phyloP scores from a whole-genome alignment of 2,797 vertebrate genomes.

The Darevskia mixta region DNA sequence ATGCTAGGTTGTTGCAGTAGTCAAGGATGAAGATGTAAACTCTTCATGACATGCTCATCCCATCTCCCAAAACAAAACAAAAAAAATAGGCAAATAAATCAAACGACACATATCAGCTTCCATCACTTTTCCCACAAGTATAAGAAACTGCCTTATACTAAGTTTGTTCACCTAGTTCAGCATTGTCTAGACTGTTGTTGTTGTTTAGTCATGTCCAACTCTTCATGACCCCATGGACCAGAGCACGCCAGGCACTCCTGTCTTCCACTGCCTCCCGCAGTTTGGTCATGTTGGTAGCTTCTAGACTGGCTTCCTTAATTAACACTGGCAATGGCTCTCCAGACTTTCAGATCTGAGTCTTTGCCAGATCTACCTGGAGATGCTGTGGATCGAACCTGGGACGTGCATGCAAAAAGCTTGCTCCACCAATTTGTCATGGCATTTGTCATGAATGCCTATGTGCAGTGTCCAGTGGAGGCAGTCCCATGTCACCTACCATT shows the following conservation, averaged over 20 bases:
- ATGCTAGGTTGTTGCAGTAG: constrained; percentile 64
- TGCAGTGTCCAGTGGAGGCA: neutral
- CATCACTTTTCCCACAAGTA: neutral
- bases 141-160: neutral
- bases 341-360: neutral
- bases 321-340: neutral
- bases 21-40: constrained; percentile 61
- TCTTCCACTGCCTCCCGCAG: too few relatives aligned
- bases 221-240: too few relatives aligned
- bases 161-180: neutral
- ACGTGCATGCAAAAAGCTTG: neutral
- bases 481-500: too few relatives aligned
- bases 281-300: too few relatives aligned
- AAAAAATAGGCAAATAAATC: constrained; percentile 60
- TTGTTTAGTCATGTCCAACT: too few relatives aligned
- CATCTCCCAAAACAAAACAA: constrained; percentile 70
- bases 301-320: neutral
- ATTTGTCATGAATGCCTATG: neutral
- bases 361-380: neutral
- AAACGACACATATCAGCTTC: neutral
- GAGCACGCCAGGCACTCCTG: too few relatives aligned
- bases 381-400: neutral
- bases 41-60: constrained; percentile 51
- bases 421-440: neutral
- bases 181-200: too few relatives aligned